A percentile compares a stretch with the other conserved stretches of the same genome.
Evolutionary conservation across 1,140 invertebrate genomes (phyloP).

Genomic region (Pseudoatta argentina): DNA sequence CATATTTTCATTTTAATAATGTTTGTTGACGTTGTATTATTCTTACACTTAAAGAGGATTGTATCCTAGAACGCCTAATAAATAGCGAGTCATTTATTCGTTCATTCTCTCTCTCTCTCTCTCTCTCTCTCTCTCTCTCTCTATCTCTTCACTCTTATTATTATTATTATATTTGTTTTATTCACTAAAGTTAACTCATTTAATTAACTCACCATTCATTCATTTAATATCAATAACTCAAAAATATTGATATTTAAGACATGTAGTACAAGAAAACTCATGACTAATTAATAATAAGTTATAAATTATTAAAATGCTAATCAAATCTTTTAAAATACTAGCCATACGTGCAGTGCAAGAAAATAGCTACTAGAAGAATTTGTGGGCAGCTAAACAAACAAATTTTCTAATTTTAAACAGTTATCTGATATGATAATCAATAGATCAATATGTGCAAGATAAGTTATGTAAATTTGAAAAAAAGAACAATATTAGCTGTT

Average conservation of each 20-base stretch:
- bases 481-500: background rate
- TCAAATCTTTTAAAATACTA: background rate
- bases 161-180: background rate
- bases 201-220: background rate
- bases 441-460: background rate
- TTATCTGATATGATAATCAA: background rate
- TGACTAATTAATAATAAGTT: background rate
- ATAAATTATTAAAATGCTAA: background rate
- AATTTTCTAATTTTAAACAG: background rate
- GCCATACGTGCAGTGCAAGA: background rate
- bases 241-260: background rate
- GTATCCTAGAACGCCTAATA: no score
- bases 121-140: no score
- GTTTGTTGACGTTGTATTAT: no score
- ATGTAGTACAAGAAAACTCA: background rate
- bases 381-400: background rate
- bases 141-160: background rate
- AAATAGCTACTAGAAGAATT: background rate
- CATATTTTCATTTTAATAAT: no score
- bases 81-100: no score
- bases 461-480: background rate
- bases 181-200: background rate
- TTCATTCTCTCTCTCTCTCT: no score
- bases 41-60: no score
- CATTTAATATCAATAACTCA: background rate